Percentiles rank a stretch among this genome's conserved stretches.
These are phyloP conservation scores for Sebastes taczanowskii DNA, from an alignment of 2,797 vertebrate species.

Conservation along the genomic window DNA sequence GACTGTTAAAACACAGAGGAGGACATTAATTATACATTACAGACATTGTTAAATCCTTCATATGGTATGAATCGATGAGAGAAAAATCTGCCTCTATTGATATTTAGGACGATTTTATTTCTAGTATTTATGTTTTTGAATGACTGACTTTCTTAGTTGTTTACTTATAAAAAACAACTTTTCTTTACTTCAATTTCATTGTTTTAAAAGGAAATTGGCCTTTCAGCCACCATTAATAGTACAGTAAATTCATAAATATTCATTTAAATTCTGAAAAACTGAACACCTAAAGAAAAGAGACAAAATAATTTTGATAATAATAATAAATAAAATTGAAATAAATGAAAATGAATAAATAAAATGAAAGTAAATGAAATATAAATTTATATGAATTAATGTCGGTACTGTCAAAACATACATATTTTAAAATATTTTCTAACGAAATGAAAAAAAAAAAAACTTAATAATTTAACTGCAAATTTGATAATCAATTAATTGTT, in stretches of 20 bases:
- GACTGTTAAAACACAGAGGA: constrained; percentile 37
- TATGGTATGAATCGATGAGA: too few relatives aligned
- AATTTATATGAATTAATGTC: neutral
- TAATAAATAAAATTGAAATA: neutral
- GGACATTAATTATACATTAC: neutral
- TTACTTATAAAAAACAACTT: neutral
- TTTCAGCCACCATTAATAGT: neutral
- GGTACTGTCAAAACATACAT: neutral
- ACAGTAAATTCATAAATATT: neutral
- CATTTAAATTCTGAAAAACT: neutral
- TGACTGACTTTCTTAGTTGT: too few relatives aligned
- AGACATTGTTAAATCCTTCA: neutral
- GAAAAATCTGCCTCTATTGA: neutral
- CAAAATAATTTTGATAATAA: neutral
- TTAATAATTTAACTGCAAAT: neutral
- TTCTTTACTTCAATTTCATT: neutral
- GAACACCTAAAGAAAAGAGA: neutral
- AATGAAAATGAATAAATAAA: neutral
- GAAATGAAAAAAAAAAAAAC: too few relatives aligned
- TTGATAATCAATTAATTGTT: neutral
- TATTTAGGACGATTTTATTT: neutral
- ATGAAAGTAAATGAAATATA: neutral
- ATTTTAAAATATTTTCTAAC: neutral
- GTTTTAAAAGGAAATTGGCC: neutral
- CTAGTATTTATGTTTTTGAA: neutral